A percentile compares a stretch with the other conserved stretches of the same genome.
phyloP scores from a whole-genome alignment of 2,113 vertebrate species.

The Melanostigma gelatinosum region DNA sequence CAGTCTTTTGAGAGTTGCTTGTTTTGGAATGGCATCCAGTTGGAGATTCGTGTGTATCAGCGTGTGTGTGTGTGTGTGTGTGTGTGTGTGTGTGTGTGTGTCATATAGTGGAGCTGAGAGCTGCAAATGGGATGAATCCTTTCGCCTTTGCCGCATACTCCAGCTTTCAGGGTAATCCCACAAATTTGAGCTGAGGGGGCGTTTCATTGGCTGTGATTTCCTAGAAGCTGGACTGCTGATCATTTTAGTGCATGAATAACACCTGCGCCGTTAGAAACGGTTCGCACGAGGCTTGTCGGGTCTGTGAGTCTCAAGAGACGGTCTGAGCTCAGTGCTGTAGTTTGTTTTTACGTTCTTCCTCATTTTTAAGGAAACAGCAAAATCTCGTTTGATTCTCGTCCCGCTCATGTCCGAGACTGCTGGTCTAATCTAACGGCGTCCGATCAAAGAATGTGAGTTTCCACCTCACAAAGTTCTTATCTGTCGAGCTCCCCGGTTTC shows the following conservation, averaged over 20 bases:
- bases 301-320: not conserved
- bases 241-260: not conserved
- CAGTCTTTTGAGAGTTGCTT: slow-evolving; percentile 43
- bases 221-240: not conserved
- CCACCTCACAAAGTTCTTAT: not conserved
- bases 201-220: slow-evolving; percentile 7
- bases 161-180: slow-evolving; percentile 7
- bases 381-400: not conserved
- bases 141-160: not conserved
- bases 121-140: slow-evolving; percentile 36
- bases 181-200: slow-evolving; percentile 1
- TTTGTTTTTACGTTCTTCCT: not conserved
- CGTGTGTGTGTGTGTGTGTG: not conserved
- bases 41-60: slow-evolving; percentile 28
- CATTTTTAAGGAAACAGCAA: not conserved
- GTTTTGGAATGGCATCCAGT: slow-evolving; percentile 46
- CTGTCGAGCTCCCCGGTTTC: slow-evolving; percentile 3
- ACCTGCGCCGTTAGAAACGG: not conserved
- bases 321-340: not conserved
- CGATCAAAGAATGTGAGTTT: not conserved
- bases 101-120: not conserved
- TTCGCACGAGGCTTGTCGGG: not conserved
- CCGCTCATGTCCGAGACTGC: not conserved
- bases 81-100: not conserved
- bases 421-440: slow-evolving; percentile 3